Evolutionary conservation across 2,113 vertebrate genomes (phyloP), one percentile per base, ranked within the genome.

Genomic region (Pycnonotus jocosus): DNA sequence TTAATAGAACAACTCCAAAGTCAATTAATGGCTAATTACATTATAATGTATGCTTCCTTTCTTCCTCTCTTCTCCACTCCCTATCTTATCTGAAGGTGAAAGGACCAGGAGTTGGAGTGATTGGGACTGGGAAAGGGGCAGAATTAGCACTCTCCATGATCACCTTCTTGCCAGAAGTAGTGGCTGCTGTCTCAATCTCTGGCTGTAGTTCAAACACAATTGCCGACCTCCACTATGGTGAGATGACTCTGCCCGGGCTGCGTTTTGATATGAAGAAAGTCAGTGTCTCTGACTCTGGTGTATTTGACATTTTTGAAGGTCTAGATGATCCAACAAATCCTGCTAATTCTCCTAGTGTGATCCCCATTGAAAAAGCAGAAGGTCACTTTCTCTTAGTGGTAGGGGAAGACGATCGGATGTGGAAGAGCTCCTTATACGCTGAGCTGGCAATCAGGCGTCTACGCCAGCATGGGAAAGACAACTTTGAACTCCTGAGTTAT

Each of bases 141-240:
- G 97, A 98, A 95, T 73, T 98, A 88, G 97, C 97, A 13, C 94
- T 98, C 73, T 97, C 97, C 81, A 98, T 97, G 97, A 95, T 95
- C 88, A 98, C 97, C 56, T 98, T 97, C 91, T 94, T 98, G 57
- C 97, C 97, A 53, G 96, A 98, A 86, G 96, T 97, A 21, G 95
- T 97, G 79, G 97, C 97, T 78, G 97, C 96, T 27, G 95, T 98
- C 57, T 97, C 86, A 48, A 95, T 98, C 94, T 98, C 96, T 6
- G 97, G 96, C 71, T 98, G 97, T 47, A 95, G 97, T 47, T 97
- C 96, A 58, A 97, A 98, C 88, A 98, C 97, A 13, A 33, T 93
- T 38, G 95, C 95, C 92, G 81, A 96, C 40, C 93, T 98, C 72
- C 94, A 53, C 42, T 98, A 97, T 65, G 96, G 96, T 66, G 80